Conservation (phyloP, 2,797 vertebrate species). For the Gastrophryne carolinensis region DNA sequence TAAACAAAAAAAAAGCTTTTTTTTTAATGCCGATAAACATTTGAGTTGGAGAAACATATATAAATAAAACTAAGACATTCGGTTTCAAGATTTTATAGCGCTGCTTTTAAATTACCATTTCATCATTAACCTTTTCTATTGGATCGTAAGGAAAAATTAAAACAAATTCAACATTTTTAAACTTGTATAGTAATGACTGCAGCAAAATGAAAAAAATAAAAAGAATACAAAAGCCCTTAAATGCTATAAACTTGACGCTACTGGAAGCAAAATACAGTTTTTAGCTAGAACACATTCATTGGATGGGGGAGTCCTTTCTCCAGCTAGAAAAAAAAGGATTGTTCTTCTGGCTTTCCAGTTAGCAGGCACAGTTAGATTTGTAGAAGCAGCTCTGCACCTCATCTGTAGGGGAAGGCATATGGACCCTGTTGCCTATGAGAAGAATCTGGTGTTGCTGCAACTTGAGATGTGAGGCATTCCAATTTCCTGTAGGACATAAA, state of each 20-base stretch:
- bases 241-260: slow-evolving; percentile 4
- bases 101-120: slow-evolving; percentile 10
- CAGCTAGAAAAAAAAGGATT: slow-evolving; percentile 17
- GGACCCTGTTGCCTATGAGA: neutral
- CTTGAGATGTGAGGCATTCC: neutral
- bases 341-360: slow-evolving; percentile 31
- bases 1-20: neutral
- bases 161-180: neutral
- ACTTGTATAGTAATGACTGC: neutral
- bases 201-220: neutral
- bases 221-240: slow-evolving; percentile 31
- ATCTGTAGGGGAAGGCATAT: neutral
- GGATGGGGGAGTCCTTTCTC: slow-evolving; percentile 24
- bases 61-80: neutral
- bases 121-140: neutral
- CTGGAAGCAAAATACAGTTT: slow-evolving; percentile 24
- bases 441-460: neutral
- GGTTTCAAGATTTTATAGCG: neutral
- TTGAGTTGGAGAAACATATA: neutral
- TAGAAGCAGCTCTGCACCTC: slow-evolving; percentile 28
- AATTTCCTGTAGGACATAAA: neutral
- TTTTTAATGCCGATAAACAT: neutral
- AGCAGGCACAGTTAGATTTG: slow-evolving; percentile 37
- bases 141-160: neutral
- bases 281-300: slow-evolving; percentile 36